Percentiles rank a stretch among this genome's conserved stretches.
Evolutionary conservation across 2,797 vertebrate genomes (phyloP).

Genomic region (Hozukius guyotensis): DNA sequence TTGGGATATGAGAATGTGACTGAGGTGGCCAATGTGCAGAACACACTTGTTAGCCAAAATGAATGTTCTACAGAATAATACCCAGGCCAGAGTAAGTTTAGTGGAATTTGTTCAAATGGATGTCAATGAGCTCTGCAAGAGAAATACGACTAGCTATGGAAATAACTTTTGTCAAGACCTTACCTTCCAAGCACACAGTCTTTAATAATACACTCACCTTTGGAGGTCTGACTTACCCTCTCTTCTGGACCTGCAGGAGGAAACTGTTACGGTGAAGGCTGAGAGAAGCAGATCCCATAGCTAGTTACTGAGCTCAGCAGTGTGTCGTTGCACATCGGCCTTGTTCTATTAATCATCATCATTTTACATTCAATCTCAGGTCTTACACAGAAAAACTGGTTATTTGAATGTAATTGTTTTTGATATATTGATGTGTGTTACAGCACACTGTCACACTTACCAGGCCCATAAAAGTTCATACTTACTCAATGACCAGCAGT

Average conservation of each 20-base stretch:
- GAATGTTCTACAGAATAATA: conserved; percentile 2
- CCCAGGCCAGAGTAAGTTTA: neutral
- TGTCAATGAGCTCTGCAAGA: conserved; percentile 57
- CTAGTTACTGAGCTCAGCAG: conserved; percentile 84
- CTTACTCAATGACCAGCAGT: conserved; percentile 94
- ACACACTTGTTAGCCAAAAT: conserved; percentile 77
- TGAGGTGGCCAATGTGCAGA: conserved; percentile 77
- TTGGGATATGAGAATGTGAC: conserved; percentile 61
- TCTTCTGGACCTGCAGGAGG: conserved; percentile 81
- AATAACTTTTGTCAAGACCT: conserved; percentile 83
- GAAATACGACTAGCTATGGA: conserved; percentile 85
- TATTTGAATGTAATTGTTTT: conserved; percentile 78
- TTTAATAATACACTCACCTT: conserved; percentile 76
- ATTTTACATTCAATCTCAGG: conserved; percentile 76
- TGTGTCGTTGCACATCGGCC: conserved; percentile 83
- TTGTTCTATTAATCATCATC: conserved; percentile 48
- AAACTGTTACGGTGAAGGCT: conserved; percentile 73
- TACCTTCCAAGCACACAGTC: conserved; percentile 64
- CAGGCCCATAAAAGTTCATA: conserved; percentile 91
- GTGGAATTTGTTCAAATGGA: conserved; percentile 21
- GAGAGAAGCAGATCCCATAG: conserved; percentile 83
- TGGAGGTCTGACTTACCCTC: conserved; percentile 77
- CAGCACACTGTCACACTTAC: conserved; percentile 92
- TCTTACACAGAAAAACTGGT: conserved; percentile 92
- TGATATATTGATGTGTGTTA: conserved; percentile 82